These are phyloP conservation scores for Mormyrops boulengeri DNA, from an alignment of 2,797 vertebrate species.

Conservation along the genomic window DNA sequence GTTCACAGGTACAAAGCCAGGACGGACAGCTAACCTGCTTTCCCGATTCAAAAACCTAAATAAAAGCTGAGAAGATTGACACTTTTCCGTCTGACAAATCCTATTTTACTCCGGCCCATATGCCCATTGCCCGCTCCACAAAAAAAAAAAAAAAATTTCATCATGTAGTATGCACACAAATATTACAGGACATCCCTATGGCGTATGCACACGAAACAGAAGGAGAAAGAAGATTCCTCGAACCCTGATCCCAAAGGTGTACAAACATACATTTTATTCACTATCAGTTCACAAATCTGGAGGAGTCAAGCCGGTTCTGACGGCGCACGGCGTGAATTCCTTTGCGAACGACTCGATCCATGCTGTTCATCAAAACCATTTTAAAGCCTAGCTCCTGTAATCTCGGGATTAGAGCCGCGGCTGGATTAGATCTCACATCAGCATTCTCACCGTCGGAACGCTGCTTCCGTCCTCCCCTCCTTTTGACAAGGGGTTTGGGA, in stretches of 20 bases:
- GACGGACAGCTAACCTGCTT: background rate
- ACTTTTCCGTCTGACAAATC: background rate
- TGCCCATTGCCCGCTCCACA: background rate
- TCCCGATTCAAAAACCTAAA: background rate
- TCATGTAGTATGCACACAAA: background rate
- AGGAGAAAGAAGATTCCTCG: background rate
- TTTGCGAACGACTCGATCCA: constrained; percentile 48
- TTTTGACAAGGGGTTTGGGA: background rate
- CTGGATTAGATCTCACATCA: background rate
- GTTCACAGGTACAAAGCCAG: background rate
- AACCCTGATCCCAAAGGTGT: background rate
- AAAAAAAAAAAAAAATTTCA: background rate
- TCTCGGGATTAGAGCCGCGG: background rate
- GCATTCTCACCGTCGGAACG: background rate
- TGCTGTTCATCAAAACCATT: constrained; percentile 53
- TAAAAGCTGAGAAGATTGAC: background rate
- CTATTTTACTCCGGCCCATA: background rate
- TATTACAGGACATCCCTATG: background rate
- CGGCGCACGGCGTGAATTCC: constrained; percentile 39
- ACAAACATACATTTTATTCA: background rate
- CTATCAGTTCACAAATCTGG: background rate
- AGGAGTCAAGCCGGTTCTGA: background rate
- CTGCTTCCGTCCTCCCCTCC: background rate
- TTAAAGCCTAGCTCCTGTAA: constrained; percentile 44
- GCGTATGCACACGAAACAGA: background rate